phyloP scores from a whole-genome alignment of 2,888 invertebrate genomes.

The Hydraecia micacea region DNA sequence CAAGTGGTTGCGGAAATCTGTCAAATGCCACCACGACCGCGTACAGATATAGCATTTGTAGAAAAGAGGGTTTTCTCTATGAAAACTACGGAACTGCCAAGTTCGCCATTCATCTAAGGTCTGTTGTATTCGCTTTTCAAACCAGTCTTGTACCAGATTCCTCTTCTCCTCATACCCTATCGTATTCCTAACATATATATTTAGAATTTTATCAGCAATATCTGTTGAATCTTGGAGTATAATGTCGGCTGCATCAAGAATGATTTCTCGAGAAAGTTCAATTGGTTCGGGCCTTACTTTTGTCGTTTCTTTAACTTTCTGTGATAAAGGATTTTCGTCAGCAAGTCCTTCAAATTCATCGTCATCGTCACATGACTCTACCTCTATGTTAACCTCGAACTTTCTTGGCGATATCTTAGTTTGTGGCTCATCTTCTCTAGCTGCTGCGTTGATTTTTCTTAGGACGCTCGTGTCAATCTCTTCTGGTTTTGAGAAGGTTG shows the following conservation, averaged over 20 bases:
- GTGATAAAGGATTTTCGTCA: neutral
- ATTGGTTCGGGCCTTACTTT: neutral
- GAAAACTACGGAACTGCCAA: constrained; percentile 53
- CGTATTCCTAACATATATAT: constrained; percentile 19
- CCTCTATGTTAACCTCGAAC: constrained; percentile 59
- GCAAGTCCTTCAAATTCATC: neutral
- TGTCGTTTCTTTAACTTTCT: neutral
- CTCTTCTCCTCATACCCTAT: neutral
- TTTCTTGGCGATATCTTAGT: constrained; percentile 16
- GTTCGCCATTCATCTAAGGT: constrained; percentile 63
- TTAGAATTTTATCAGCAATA: constrained; percentile 27
- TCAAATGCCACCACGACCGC: constrained; percentile 75
- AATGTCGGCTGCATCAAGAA: neutral
- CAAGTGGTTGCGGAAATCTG: constrained; percentile 73
- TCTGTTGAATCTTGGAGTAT: constrained; percentile 5
- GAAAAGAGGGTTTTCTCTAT: constrained; percentile 67
- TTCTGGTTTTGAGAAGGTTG: neutral
- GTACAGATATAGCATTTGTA: constrained; percentile 80
- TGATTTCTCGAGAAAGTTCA: neutral
- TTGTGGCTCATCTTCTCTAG: neutral
- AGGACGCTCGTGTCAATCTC: constrained; percentile 18
- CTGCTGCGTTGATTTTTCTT: constrained; percentile 37
- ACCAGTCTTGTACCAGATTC: accelerated
- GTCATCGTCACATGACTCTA: constrained; percentile 59
- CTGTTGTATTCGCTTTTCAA: constrained; percentile 59